Percentiles rank a stretch among this genome's conserved stretches.
phyloP scores from a whole-genome alignment of 2,113 vertebrate genomes.

The Myrmophylax atrothorax region DNA sequence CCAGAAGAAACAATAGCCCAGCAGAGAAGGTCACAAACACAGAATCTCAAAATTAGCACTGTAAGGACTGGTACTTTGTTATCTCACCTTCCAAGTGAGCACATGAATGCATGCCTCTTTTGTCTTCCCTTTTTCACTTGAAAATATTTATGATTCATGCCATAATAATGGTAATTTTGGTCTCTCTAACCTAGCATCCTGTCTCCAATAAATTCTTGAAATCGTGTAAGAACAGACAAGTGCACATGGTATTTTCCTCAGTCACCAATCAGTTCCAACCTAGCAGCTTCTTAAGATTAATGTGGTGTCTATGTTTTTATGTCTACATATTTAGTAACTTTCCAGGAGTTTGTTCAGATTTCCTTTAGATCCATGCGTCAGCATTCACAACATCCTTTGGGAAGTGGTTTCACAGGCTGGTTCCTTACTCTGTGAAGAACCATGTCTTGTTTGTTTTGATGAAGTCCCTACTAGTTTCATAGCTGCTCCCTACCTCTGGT shows the following conservation, averaged over 20 bases:
- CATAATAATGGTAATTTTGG: not conserved
- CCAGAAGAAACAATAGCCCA: not conserved
- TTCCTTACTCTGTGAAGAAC: not conserved
- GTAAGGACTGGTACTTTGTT: not conserved
- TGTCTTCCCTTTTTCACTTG: not conserved
- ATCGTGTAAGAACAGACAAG: not conserved
- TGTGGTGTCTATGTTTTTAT: not conserved
- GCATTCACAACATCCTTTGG: not conserved
- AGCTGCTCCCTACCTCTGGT: not conserved
- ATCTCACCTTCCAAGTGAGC: not conserved
- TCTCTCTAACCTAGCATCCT: not conserved
- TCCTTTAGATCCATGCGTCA: not conserved
- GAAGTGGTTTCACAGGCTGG: not conserved
- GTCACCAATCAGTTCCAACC: not conserved
- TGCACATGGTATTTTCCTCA: not conserved
- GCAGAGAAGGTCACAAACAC: not conserved
- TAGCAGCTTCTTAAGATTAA: not conserved
- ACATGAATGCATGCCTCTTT: not conserved
- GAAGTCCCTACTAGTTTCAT: not conserved
- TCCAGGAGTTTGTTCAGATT: not conserved
- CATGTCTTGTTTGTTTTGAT: not conserved
- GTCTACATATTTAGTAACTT: not conserved
- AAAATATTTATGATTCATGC: not conserved
- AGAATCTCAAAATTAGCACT: not conserved
- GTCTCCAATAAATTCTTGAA: not conserved